Evolutionary conservation across 2,797 vertebrate genomes (phyloP), one percentile per base, ranked within the genome.

Genomic region (Hippocampus kuda): DNA sequence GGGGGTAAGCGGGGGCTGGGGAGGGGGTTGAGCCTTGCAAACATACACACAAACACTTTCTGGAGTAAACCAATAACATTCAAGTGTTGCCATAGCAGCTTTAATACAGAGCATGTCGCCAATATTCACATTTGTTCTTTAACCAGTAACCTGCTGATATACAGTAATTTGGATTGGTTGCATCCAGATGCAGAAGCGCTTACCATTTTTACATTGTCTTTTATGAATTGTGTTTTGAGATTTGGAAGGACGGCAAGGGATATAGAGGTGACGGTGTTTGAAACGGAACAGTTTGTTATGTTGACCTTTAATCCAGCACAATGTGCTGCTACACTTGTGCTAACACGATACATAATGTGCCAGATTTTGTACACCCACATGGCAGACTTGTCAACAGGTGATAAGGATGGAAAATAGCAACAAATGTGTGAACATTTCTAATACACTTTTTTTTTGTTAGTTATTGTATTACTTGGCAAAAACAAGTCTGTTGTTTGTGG

Each of bases 361-460:
- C 53, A 54, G n/a, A 54, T 54, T 54, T 54, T 54, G 22, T 24
- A 54, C 53, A 54, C 53, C 22, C 22, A 24, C 53, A 11, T 54
- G 53, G 53, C n/a, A n/a, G 53, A 54, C 53, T 54, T 54, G n/a
- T 54, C n/a, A 54, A 24, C 53, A 54, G n/a, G 53, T 54, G 53
- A 24, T 3, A 24, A 54, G 10, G n/a, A 54, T 20, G n/a, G 22
- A 54, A 24, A 54, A 54, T 24, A 54, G 53, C 3, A 12, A 54
- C 22, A 54, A 54, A 54, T 51, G n/a, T 54, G 53, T 54, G 53
- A 54, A 3, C 11, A 54, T 4, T 4, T 54, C n/a, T 24, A 24
- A 2, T 10, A 54, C 3, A 1, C 53, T 54, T 22, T 51, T 51
- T 51, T 51, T 20, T 51, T 51, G 18, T 48, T 51, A 18, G 49